Base-by-base conservation (phyloP, 2,888 invertebrate species). In the Noctua fimbriata region DNA sequence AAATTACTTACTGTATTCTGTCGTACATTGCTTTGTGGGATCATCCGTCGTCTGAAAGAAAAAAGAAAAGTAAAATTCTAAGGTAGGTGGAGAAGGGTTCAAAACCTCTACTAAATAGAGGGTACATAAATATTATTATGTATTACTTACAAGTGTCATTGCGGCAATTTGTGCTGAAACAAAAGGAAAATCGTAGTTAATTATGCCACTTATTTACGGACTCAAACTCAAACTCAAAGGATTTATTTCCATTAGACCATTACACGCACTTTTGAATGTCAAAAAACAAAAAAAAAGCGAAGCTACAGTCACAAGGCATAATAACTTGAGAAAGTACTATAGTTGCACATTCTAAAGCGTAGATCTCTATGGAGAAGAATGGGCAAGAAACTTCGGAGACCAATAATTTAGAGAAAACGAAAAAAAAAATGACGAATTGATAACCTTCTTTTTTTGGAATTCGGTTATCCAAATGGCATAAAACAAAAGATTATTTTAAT, bases 1-100 rank as follows among this genome's bases (percentile, higher is more conserved):
- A 63, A 1, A 32, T 52, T 36, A 65, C 79, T 79, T 73, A 79
- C 79, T 66, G 41, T 49, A 82, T 9, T 55, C 73, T 21, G 36
- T 66, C 0, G 7, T 28, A 24, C 79, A 79, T 21, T 47, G 47
- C 28, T 32, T 47, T 12, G 2, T 21, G 5, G 2, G 2, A 73
- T 66, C 55, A 0, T 12, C 1, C 2, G 28, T 14, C 7, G 10
- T 1, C 79, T 79, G 41, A 73, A 82, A 79, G 4, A 44, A 47
- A 79, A 52, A n/a, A 24, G 0, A 14, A 12, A 60, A 24, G 14
- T 32, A 0, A n/a, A 66, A 36, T 47, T 32, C 1, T 18, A 18
- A 9, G 18, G 28, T 2, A 32, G 0, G 0, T 55, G 3, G 5
- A 21, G 0, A 28, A 3, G 9, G 52, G 66, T 16, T 32, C 0